A percentile compares a stretch with the other conserved stretches of the same genome.
phyloP scores from a whole-genome alignment of 2,888 invertebrate genomes.

The Sminthurides aquaticus region DNA sequence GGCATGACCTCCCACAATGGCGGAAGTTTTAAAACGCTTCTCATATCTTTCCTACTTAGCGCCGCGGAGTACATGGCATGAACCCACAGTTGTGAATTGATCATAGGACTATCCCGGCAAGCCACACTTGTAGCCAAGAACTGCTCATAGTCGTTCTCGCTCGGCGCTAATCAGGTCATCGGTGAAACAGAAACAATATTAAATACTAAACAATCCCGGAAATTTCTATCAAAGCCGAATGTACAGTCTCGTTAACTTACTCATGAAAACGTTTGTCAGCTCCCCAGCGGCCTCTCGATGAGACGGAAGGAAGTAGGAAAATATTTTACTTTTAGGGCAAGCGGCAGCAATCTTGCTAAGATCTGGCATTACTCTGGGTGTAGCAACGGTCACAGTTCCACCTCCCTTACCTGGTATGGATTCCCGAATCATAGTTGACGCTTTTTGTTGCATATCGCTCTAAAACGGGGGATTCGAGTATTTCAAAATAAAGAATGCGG shows the following conservation, averaged over 20 bases:
- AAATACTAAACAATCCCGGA: neutral
- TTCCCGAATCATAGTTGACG: neutral
- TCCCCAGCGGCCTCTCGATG: slow-evolving; percentile 28
- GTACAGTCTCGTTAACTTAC: slow-evolving; percentile 22
- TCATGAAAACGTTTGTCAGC: slow-evolving; percentile 27
- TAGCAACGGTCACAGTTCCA: neutral
- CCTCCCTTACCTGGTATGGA: neutral
- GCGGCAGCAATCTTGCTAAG: slow-evolving; percentile 16
- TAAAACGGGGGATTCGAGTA: neutral
- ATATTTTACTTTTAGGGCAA: slow-evolving; percentile 28
- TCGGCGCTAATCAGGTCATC: no score
- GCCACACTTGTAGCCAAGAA: slow-evolving; percentile 28
- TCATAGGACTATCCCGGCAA: slow-evolving; percentile 32
- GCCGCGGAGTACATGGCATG: slow-evolving; percentile 69
- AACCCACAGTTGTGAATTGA: slow-evolving; percentile 53
- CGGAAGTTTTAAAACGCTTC: slow-evolving; percentile 61
- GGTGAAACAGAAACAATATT: no score
- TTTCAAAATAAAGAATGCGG: neutral
- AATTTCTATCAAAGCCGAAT: neutral
- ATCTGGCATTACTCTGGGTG: slow-evolving; percentile 18
- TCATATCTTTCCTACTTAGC: slow-evolving; percentile 65
- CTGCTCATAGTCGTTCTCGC: slow-evolving; percentile 9
- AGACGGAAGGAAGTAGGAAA: slow-evolving; percentile 32
- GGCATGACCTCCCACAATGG: slow-evolving; percentile 72
- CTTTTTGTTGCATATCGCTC: neutral